Base-by-base conservation (phyloP, 2,113 vertebrate species). In the Hippocampus abdominalis region DNA sequence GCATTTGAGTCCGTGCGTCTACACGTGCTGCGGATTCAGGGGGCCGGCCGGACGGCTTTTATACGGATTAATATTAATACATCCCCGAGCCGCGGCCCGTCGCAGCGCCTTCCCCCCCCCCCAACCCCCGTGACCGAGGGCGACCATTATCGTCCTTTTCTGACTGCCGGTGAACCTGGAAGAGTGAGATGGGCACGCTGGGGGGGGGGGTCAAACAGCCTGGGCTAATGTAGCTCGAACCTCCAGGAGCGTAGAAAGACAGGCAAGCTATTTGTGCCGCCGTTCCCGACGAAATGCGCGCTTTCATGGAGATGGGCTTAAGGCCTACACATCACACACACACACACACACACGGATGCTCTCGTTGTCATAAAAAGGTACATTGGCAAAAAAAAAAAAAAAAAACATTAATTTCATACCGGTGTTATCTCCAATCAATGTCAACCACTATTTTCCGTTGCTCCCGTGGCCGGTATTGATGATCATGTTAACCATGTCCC, bases 41-140 rank as follows among this genome's bases (percentile, higher is more conserved):
- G 89, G 86, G 89, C 86, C 89, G 88, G 89, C 83, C 82, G 71
- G 75, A 82, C 79, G 77, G 89, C 88, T 92, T 92, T 92, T 92
- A 91, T 86, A 90, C 78, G 79, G 91, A 92, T 93, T 93, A 92
- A 92, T 93, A 93, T 93, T 92, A 91, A 93, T 92, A 92, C 85
- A 76, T 82, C 77, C 82, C 81, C 81, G 88, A 87, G 86, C 85
- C 79, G 79, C 60, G 86, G 86, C 83, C 81, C 80, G 85, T 87
- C 86, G 78, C 84, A 76, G 78, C 77, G n/a, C 72, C 78, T 87
- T 87, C 32, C 32, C 81, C 87, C n/a, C n/a, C n/a, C n/a, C n/a
- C n/a, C n/a, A n/a, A n/a, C n/a, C n/a, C n/a, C 90, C 66, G 69
- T 88, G 87, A 89, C 89, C 89, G 79, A 89, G 88, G 90, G 88